Conservation (phyloP, 1,140 invertebrate species). For the Lepeophtheirus salmonis region DNA sequence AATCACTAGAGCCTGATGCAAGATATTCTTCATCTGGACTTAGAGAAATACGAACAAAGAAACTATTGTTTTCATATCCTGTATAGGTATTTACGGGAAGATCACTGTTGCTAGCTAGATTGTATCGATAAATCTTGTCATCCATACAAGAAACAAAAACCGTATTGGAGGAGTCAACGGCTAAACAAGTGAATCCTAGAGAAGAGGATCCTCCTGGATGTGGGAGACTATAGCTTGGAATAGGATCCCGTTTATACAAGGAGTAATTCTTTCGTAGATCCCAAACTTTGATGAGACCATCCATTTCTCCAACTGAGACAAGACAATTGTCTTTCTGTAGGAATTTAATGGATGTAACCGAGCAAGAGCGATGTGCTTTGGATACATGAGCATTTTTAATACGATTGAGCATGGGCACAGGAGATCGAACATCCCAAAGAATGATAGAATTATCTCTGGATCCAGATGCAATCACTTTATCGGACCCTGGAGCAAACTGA, state of each 20-base stretch:
- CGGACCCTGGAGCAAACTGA: constrained; percentile 38
- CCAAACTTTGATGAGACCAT: constrained; percentile 65
- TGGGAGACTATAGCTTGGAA: constrained; percentile 45
- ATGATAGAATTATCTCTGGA: constrained; percentile 61
- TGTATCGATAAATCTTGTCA: constrained; percentile 59
- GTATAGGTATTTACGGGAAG: constrained; percentile 26
- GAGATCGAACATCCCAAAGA: constrained; percentile 45
- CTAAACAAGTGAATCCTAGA: constrained; percentile 53
- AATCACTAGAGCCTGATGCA: constrained; percentile 59
- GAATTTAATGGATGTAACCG: constrained; percentile 59
- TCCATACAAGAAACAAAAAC: constrained; percentile 62
- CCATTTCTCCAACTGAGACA: constrained; percentile 56
- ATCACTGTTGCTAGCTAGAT: constrained; percentile 44
- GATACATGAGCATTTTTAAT: constrained; percentile 26
- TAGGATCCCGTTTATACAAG: constrained; percentile 41
- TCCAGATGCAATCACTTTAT: constrained; percentile 58
- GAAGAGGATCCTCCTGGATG: constrained; percentile 45
- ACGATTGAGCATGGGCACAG: constrained; percentile 14
- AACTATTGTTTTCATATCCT: constrained; percentile 47
- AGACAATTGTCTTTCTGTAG: constrained; percentile 48
- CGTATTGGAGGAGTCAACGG: constrained; percentile 44
- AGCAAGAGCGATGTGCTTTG: constrained; percentile 30
- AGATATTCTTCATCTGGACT: constrained; percentile 57
- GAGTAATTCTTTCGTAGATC: constrained; percentile 59
- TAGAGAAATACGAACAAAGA: constrained; percentile 57